A percentile compares a stretch with the other conserved stretches of the same genome.
These are phyloP conservation scores for Pterocles burchelli DNA, from an alignment of 2,113 vertebrate genomes.

Conservation along the genomic window DNA sequence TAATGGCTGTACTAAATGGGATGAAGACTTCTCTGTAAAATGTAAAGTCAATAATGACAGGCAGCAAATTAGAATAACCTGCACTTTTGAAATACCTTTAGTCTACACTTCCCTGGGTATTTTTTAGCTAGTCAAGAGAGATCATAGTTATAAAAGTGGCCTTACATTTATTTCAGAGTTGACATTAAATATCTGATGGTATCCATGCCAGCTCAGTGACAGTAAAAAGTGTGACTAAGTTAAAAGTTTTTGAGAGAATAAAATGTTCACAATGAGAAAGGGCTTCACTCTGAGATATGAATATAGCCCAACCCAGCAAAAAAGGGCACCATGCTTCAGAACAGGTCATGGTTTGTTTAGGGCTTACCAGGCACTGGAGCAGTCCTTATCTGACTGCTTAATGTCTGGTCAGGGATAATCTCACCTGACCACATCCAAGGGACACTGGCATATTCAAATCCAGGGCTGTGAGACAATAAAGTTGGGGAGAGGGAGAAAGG, in stretches of 20 bases:
- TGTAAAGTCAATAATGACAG: background rate
- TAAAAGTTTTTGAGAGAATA: background rate
- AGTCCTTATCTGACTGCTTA: background rate
- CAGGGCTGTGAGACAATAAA: background rate
- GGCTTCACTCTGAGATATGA: background rate
- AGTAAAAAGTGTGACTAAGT: background rate
- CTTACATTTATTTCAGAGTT: background rate
- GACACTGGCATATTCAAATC: background rate
- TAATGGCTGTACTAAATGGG: background rate
- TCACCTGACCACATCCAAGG: background rate
- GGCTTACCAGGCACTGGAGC: background rate
- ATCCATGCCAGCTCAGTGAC: background rate
- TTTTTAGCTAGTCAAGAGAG: background rate
- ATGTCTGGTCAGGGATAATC: background rate
- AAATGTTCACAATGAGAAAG: background rate
- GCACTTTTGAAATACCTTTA: background rate
- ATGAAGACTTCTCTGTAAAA: background rate
- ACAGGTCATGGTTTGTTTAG: background rate
- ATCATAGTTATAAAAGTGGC: background rate
- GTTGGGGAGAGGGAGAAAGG: background rate
- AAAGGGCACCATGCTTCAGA: background rate
- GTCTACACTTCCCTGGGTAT: background rate
- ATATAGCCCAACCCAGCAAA: background rate
- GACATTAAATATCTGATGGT: background rate
- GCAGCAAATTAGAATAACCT: background rate